A percentile compares a stretch with the other conserved stretches of the same genome.
Conservation (phyloP, 2,113 vertebrate species). For the Conger conger region DNA sequence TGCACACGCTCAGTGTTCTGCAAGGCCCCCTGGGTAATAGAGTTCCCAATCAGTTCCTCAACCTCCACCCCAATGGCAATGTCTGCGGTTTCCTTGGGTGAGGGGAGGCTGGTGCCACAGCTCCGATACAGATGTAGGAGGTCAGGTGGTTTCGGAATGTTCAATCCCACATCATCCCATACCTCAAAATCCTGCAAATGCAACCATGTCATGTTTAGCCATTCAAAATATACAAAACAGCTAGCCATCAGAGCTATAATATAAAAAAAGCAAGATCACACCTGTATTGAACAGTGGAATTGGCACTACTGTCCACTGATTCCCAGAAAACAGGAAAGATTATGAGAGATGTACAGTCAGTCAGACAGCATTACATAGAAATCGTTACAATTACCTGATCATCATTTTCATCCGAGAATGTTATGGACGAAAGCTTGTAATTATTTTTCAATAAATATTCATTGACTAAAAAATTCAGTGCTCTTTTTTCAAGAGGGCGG, state of each 20-base stretch:
- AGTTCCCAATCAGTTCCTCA: slow-evolving; percentile 74
- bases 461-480: slow-evolving; percentile 99
- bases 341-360: background rate
- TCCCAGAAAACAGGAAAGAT: background rate
- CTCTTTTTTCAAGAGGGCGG: slow-evolving; percentile 97
- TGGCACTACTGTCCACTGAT: background rate
- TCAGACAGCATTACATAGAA: background rate
- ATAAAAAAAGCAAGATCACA: background rate
- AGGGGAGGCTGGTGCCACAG: slow-evolving; percentile 77
- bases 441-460: slow-evolving; percentile 98
- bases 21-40: slow-evolving; percentile 47
- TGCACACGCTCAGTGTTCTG: slow-evolving; percentile 59
- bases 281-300: background rate
- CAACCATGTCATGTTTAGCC: background rate
- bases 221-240: background rate
- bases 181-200: slow-evolving; percentile 92
- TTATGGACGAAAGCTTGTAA: slow-evolving; percentile 97
- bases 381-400: slow-evolving; percentile 84
- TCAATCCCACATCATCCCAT: slow-evolving; percentile 98
- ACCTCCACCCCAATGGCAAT: slow-evolving; percentile 84
- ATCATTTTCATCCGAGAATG: slow-evolving; percentile 99
- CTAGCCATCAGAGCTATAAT: background rate
- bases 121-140: slow-evolving; percentile 92
- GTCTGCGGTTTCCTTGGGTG: slow-evolving; percentile 76
- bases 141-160: slow-evolving; percentile 95